A percentile compares a stretch with the other conserved stretches of the same genome.
phyloP scores from a whole-genome alignment of 2,888 invertebrate genomes.

The Xestoiulus laeticollis region DNA sequence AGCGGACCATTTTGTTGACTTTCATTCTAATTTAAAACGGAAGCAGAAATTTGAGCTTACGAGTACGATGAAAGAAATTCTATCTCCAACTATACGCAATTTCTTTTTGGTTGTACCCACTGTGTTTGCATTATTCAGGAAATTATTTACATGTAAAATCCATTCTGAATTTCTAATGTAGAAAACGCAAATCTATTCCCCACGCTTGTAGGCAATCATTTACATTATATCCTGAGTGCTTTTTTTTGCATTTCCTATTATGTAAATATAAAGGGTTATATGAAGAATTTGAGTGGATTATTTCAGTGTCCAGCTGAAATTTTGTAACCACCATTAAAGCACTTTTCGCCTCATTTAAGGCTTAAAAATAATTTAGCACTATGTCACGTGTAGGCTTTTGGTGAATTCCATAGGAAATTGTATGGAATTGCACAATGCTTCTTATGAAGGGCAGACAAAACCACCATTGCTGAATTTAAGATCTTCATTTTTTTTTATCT shows the following conservation, averaged over 20 bases:
- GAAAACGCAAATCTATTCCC: background rate
- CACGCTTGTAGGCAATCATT: background rate
- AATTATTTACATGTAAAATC: background rate
- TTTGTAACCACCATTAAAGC: background rate
- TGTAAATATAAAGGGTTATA: background rate
- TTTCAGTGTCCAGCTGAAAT: background rate
- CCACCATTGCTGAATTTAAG: too few species aligned
- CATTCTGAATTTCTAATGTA: background rate
- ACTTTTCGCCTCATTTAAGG: background rate
- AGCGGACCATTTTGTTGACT: background rate
- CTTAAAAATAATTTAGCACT: too few species aligned
- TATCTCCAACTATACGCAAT: background rate
- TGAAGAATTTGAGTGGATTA: background rate
- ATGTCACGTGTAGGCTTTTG: too few species aligned
- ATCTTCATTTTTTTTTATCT: too few species aligned
- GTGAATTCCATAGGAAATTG: too few species aligned
- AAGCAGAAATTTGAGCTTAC: background rate
- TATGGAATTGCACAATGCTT: too few species aligned
- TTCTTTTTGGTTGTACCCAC: background rate
- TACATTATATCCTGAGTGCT: background rate
- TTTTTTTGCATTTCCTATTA: background rate
- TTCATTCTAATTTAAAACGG: slow-evolving; percentile 16
- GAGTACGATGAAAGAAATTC: background rate
- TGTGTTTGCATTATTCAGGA: background rate
- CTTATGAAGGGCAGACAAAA: too few species aligned